Evolutionary conservation across 2,797 vertebrate genomes (phyloP).

Genomic region (Champsocephalus gunnari): DNA sequence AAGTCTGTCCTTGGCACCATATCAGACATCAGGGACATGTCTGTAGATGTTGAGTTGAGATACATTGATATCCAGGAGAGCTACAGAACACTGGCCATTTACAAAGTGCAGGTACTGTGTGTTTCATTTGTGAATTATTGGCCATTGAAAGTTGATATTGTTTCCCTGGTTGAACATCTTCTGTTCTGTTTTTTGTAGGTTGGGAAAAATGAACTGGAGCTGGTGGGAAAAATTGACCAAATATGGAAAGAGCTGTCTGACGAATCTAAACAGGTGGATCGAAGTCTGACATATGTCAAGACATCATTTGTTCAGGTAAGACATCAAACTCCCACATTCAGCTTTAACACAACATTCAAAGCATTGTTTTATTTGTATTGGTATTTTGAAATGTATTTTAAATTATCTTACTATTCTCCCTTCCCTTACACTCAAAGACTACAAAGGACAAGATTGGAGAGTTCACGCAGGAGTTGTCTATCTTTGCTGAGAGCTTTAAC

Average conservation of each 20-base stretch:
- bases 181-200: slow-evolving; percentile 75
- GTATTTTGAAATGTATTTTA: neutral
- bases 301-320: slow-evolving; percentile 90
- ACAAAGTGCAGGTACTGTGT: slow-evolving; percentile 86
- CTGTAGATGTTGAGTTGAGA: slow-evolving; percentile 89
- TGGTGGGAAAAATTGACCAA: slow-evolving; percentile 77
- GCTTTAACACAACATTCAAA: neutral
- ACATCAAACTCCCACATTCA: neutral
- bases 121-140: slow-evolving; percentile 1
- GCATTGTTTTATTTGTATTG: neutral
- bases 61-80: slow-evolving; percentile 89
- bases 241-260: slow-evolving; percentile 86
- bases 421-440: slow-evolving; percentile 78
- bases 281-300: slow-evolving; percentile 87
- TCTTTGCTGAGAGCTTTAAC: slow-evolving; percentile 88
- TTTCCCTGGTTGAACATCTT: neutral
- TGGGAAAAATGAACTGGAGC: slow-evolving; percentile 83
- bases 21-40: slow-evolving; percentile 86
- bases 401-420: neutral
- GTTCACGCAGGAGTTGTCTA: slow-evolving; percentile 82
- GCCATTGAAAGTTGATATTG: slow-evolving; percentile 2
- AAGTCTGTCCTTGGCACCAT: slow-evolving; percentile 91
- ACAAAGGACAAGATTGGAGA: slow-evolving; percentile 84
- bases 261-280: slow-evolving; percentile 86
- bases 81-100: slow-evolving; percentile 91